These are phyloP conservation scores for Takifugu bimaculatus DNA, from an alignment of 2,113 vertebrate genomes.

Conservation along the genomic window DNA sequence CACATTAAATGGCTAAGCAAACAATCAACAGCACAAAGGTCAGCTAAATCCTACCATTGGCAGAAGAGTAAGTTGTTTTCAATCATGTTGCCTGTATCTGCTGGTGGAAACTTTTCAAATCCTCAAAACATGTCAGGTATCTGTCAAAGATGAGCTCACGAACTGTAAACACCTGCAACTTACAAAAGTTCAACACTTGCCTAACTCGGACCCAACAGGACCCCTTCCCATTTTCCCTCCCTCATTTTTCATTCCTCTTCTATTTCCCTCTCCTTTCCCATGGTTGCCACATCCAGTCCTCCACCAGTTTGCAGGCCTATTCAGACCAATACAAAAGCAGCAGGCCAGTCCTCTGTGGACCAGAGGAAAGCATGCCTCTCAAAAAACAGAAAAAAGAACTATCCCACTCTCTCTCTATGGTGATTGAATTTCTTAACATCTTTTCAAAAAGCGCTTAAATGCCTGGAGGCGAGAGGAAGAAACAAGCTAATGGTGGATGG, in stretches of 20 bases:
- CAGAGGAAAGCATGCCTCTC: constrained; percentile 89
- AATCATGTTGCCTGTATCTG: constrained; percentile 4
- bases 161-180: constrained; percentile 54
- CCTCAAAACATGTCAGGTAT: constrained; percentile 23
- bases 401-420: constrained; percentile 86
- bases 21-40: constrained; percentile 82
- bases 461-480: constrained; percentile 99
- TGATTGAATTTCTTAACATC: constrained; percentile 99
- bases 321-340: constrained; percentile 95
- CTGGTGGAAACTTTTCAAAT: constrained; percentile 28
- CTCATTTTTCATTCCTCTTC: constrained; percentile 71
- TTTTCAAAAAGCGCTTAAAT: constrained; percentile 99
- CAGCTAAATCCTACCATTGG: constrained; percentile 78
- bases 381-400: constrained; percentile 65
- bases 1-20: constrained; percentile 90
- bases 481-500: constrained; percentile 99
- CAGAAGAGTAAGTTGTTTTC: constrained; percentile 9
- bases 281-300: constrained; percentile 67
- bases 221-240: constrained; percentile 42
- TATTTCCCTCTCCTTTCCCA: constrained; percentile 69
- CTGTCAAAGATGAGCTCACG: constrained; percentile 48
- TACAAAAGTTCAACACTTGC: constrained; percentile 71
- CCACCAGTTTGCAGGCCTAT: constrained; percentile 80
- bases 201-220: constrained; percentile 73
- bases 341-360: constrained; percentile 94